These are phyloP conservation scores for Epinephelus lanceolatus DNA, from an alignment of 2,113 vertebrate species.

Conservation along the genomic window DNA sequence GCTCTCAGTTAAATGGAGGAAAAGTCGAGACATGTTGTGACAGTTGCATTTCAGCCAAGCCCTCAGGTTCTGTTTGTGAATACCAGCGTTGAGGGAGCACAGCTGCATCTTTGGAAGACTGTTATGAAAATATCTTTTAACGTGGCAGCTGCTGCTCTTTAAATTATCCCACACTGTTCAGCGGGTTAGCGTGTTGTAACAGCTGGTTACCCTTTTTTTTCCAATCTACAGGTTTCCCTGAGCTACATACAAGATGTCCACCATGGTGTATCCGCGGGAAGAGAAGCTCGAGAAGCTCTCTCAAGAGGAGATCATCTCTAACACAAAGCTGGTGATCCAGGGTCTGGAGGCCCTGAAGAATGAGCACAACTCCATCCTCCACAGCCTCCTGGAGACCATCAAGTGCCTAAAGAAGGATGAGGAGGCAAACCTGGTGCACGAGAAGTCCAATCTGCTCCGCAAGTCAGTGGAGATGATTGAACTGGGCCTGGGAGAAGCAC, in stretches of 20 bases:
- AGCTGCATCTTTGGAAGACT: slow-evolving; percentile 28
- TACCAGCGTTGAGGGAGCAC: slow-evolving; percentile 11
- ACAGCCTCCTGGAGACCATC: slow-evolving; percentile 97
- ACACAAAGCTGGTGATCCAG: slow-evolving; percentile 97
- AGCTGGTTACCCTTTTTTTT: not conserved
- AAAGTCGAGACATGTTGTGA: slow-evolving; percentile 15
- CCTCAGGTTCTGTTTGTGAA: slow-evolving; percentile 8
- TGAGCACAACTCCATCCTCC: slow-evolving; percentile 98
- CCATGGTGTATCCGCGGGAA: slow-evolving; percentile 93
- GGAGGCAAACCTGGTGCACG: slow-evolving; percentile 96
- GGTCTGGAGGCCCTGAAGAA: slow-evolving; percentile 97
- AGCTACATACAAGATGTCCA: slow-evolving; percentile 88
- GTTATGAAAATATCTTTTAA: slow-evolving; percentile 5
- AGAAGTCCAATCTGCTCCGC: slow-evolving; percentile 96
- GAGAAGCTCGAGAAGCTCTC: slow-evolving; percentile 95
- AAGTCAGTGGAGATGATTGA: slow-evolving; percentile 99
- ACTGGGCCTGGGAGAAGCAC: slow-evolving; percentile 95
- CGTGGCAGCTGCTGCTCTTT: slow-evolving; percentile 27
- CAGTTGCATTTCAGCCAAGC: not conserved
- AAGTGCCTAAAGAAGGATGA: slow-evolving; percentile 99
- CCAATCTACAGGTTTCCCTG: slow-evolving; percentile 70
- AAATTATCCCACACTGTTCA: not conserved
- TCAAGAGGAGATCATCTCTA: slow-evolving; percentile 98
- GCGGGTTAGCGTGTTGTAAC: not conserved
- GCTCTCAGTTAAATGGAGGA: slow-evolving; percentile 3